These are phyloP conservation scores for Alaudala cheleensis DNA, from an alignment of 2,113 vertebrate genomes.

Conservation along the genomic window DNA sequence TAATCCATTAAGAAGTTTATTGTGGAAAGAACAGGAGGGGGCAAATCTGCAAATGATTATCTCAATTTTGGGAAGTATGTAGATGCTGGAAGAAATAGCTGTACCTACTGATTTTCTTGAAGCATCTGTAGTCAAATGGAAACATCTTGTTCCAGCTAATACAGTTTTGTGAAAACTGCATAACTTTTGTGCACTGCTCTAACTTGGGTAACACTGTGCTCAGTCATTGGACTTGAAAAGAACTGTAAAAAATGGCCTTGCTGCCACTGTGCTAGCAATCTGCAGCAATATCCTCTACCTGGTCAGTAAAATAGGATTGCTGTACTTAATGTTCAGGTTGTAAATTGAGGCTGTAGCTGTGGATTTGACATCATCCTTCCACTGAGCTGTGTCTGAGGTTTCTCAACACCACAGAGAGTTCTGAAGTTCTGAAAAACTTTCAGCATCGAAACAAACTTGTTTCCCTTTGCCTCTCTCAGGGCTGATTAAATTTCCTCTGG, in stretches of 20 bases:
- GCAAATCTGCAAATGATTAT: neutral
- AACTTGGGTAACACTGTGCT: neutral
- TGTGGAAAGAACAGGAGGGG: neutral
- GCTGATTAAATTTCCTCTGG: slow-evolving; percentile 8
- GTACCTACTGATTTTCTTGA: neutral
- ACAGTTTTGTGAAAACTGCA: neutral
- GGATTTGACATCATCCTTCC: slow-evolving; percentile 58
- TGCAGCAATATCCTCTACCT: neutral
- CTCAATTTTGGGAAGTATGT: neutral
- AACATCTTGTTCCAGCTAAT: neutral
- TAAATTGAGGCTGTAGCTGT: slow-evolving; percentile 57
- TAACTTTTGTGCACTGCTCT: neutral
- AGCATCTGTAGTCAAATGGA: neutral
- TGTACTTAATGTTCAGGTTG: slow-evolving; percentile 57
- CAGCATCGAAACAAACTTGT: neutral
- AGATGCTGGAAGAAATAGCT: neutral
- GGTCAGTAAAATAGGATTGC: neutral
- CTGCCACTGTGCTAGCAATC: neutral
- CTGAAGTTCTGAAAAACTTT: slow-evolving; percentile 19
- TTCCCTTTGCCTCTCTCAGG: neutral
- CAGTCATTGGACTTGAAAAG: neutral
- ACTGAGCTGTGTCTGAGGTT: slow-evolving; percentile 62
- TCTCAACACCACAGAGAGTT: slow-evolving; percentile 21
- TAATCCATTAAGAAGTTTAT: neutral
- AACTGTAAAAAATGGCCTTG: neutral